Evolutionary conservation across 2,113 vertebrate species (phyloP).

Genomic region (Sisor rabdophorus): DNA sequence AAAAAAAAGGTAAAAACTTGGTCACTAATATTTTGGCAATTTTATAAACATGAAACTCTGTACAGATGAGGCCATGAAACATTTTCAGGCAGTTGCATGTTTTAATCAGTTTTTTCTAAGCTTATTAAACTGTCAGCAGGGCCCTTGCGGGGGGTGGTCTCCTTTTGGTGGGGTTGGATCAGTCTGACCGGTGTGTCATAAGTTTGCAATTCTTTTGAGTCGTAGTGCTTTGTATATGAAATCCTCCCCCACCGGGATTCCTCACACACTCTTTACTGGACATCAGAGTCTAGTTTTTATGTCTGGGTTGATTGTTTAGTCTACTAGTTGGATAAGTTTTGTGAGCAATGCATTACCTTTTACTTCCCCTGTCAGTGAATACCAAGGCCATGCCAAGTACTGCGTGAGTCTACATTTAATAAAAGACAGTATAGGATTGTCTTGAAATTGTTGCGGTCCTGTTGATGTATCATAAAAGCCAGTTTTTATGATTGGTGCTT

Average conservation of each 20-base stretch:
- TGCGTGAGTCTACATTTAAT: constrained; percentile 21
- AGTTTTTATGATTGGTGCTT: constrained; percentile 19
- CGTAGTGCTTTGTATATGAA: constrained; percentile 26
- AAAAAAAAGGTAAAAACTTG: background rate
- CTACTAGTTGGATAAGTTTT: constrained; percentile 12
- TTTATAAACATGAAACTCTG: background rate
- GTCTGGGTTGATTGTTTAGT: constrained; percentile 31
- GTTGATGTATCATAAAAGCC: constrained; percentile 16
- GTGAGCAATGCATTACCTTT: constrained; percentile 27
- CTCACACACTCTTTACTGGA: constrained; percentile 24
- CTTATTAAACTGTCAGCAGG: background rate
- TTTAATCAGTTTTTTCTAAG: background rate
- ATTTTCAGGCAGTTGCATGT: background rate
- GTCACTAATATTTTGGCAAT: constrained; percentile 6
- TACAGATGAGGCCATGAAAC: background rate
- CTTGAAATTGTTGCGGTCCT: background rate
- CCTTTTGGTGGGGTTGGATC: background rate
- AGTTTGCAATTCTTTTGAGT: constrained; percentile 23
- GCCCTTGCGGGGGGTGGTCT: background rate
- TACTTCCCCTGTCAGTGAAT: background rate
- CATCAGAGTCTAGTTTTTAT: constrained; percentile 27
- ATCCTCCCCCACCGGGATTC: constrained; percentile 29
- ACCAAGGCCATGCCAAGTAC: background rate
- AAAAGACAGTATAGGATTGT: constrained; percentile 11
- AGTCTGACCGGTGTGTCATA: constrained; percentile 28